A percentile compares a stretch with the other conserved stretches of the same genome.
Evolutionary conservation across 2,888 invertebrate genomes (phyloP).

Genomic region (Xestia ashworthii): DNA sequence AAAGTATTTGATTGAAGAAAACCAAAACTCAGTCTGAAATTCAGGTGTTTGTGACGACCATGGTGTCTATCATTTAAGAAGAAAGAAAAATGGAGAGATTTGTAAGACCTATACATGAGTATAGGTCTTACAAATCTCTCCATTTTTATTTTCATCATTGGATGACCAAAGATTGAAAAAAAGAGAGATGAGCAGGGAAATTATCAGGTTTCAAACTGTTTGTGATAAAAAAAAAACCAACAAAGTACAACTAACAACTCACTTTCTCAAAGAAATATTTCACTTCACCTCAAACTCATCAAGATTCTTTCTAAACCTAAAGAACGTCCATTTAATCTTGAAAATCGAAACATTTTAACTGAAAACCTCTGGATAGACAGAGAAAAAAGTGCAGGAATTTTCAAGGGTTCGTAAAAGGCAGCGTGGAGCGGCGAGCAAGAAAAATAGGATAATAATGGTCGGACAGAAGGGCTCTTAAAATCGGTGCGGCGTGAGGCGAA

Average conservation of each 20-base stretch:
- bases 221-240: not conserved
- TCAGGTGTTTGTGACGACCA: too few species aligned
- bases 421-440: conserved; percentile 68
- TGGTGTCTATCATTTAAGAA: too few species aligned
- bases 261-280: not conserved
- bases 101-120: not conserved
- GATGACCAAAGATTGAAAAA: not conserved
- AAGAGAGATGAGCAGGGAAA: not conserved
- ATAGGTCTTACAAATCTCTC: too few species aligned
- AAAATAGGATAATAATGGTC: conserved; percentile 81
- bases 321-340: conserved; percentile 11
- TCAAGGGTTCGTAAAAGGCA: conserved; percentile 65
- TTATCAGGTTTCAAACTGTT: not conserved
- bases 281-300: not conserved
- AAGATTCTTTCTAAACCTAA: conserved; percentile 17
- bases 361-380: conserved; percentile 43
- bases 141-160: too few species aligned
- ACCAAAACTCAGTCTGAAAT: not conserved
- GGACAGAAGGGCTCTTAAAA: conserved; percentile 77
- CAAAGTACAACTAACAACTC: not conserved
- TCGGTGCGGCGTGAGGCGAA: conserved; percentile 77
- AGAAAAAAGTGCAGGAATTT: conserved; percentile 56
- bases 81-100: not conserved
- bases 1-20: not conserved
- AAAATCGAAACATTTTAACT: conserved; percentile 42